These are phyloP conservation scores for Cisticola juncidis DNA, from an alignment of 2,113 vertebrate species.

Conservation along the genomic window DNA sequence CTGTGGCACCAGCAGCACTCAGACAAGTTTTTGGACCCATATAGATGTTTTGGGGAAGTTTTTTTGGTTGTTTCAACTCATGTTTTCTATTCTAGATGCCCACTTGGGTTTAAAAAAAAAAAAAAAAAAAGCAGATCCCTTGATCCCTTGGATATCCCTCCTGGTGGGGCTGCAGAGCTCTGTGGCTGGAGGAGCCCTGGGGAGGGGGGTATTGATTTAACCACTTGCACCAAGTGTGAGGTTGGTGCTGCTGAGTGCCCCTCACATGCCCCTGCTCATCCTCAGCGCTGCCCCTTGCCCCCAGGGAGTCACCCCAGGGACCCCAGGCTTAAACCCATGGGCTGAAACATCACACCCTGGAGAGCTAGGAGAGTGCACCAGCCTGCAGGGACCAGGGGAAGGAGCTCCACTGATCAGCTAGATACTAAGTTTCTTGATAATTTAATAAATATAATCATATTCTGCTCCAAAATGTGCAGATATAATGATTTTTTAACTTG, in stretches of 20 bases:
- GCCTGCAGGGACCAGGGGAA: neutral
- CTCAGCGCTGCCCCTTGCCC: neutral
- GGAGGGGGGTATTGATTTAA: slow-evolving; percentile 1
- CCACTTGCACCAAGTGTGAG: neutral
- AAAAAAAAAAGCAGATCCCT: neutral
- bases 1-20: neutral
- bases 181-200: neutral
- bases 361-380: neutral
- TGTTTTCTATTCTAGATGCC: neutral
- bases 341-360: neutral
- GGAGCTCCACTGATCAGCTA: neutral
- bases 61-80: neutral
- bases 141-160: neutral
- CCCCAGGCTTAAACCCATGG: neutral
- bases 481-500: neutral
- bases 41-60: rapidly evolving
- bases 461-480: neutral
- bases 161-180: rapidly evolving
- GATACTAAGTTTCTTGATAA: neutral
- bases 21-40: neutral
- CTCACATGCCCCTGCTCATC: neutral
- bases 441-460: neutral
- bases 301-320: neutral
- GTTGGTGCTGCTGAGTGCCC: neutral
- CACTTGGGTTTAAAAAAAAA: too few species aligned